Evolutionary conservation across 2,113 vertebrate genomes (phyloP).

Genomic region (Bufo gargarizans): DNA sequence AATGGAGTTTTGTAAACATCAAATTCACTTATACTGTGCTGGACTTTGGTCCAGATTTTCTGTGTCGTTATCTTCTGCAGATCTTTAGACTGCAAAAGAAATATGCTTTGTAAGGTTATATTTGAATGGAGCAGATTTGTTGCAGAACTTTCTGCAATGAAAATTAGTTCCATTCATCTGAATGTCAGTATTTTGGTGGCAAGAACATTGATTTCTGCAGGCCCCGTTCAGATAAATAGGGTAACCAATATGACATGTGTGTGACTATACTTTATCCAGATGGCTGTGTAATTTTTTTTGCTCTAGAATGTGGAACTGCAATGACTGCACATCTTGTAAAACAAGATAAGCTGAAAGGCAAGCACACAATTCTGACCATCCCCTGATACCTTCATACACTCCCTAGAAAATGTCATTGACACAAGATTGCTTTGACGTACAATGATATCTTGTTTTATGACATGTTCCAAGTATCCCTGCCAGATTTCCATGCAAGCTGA

Average conservation of each 20-base stretch:
- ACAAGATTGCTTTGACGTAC: background rate
- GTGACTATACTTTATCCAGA: background rate
- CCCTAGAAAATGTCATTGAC: background rate
- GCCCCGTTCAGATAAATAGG: no score
- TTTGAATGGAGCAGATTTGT: no score
- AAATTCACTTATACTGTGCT: no score
- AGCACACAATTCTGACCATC: background rate
- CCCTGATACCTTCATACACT: background rate
- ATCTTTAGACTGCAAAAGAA: no score
- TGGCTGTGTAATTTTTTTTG: background rate
- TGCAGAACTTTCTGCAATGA: no score
- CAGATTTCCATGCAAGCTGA: slow-evolving; percentile 16
- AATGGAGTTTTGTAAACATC: no score
- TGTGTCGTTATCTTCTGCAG: no score
- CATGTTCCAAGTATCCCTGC: background rate
- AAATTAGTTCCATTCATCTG: no score
- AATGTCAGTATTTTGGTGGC: no score
- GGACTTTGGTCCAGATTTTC: no score
- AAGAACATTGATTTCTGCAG: no score
- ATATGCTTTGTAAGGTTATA: no score
- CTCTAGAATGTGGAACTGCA: background rate
- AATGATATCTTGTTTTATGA: slow-evolving; percentile 21
- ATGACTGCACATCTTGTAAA: background rate
- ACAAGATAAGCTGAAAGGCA: background rate
- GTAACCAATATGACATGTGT: background rate